Base-by-base conservation (phyloP, 2,888 invertebrate species). In the Phengaris arion region DNA sequence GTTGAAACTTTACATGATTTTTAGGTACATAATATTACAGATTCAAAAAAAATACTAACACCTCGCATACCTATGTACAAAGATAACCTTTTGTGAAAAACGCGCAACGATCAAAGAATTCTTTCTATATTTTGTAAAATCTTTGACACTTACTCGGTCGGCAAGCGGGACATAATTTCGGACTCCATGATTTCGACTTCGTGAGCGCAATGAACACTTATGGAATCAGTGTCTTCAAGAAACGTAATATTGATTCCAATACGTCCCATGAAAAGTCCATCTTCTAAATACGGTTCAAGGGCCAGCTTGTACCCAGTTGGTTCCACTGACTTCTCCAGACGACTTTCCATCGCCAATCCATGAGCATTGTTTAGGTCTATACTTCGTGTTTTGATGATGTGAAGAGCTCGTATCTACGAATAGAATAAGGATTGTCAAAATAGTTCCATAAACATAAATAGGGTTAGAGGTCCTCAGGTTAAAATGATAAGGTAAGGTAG, bases 361-460 rank as follows among this genome's bases (percentile, higher is more conserved):
- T 96, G 95, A 0, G 96, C 95, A 78, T 96, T 96, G 81, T 96
- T 96, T 74, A 96, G 86, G 83, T 97, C 96, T 78, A 97, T 96
- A 83, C 96, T 96, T 74, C 94, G 88, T 0, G 91, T 85, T 79
- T 90, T 90, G 69, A 92, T 91, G 76, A 93, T 91, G 80, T 93
- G 91, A 22, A 83, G 76, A 0, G 85, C 82, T 76, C 83, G 80
- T 10, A 82, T 82, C 86, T 87, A 55, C n/a, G 54, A 54, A 35
- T 48, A 51, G 3, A 72, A 72, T 51, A 72, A 22, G 15, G 15
- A 54, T 55, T 55, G 57, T 57, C 2, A 57, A 57, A 57, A 57
- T 59, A 57, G n/a, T 57, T 54, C 54, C 54, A 54, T 54, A 54
- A 54, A 54, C 54, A 13, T 54, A 5, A 54, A 54, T 54, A n/a